These are phyloP conservation scores for Tridacna crocea DNA, from an alignment of 2,888 invertebrate species.

Conservation along the genomic window DNA sequence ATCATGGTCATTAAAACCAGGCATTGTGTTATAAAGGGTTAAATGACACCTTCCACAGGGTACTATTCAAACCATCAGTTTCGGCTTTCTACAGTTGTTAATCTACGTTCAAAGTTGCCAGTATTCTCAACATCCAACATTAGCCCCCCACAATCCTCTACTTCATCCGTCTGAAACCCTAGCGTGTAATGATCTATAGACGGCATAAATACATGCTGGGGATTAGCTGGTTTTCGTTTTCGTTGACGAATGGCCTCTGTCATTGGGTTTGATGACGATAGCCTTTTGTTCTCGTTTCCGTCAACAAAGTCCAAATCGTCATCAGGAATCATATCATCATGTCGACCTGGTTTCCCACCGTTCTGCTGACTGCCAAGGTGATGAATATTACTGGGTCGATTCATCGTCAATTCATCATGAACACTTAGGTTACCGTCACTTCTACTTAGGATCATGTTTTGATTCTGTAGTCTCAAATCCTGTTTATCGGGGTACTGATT, in stretches of 20 bases:
- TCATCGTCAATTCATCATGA: constrained; percentile 37
- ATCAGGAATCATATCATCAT: constrained; percentile 45
- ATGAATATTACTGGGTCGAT: constrained; percentile 27
- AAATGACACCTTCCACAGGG: too few relatives aligned
- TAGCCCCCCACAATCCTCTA: constrained; percentile 51
- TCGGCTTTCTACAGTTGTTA: constrained; percentile 23
- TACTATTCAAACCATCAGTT: neutral
- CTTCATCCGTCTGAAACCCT: constrained; percentile 59
- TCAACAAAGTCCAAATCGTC: constrained; percentile 49
- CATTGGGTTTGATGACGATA: constrained; percentile 41
- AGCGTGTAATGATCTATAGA: constrained; percentile 60
- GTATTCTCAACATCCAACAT: constrained; percentile 43
- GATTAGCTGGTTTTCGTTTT: constrained; percentile 63
- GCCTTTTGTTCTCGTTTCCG: constrained; percentile 40
- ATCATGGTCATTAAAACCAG: too few relatives aligned
- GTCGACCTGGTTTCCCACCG: constrained; percentile 47
- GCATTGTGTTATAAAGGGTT: too few relatives aligned
- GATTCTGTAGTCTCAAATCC: constrained; percentile 38
- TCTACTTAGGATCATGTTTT: constrained; percentile 36
- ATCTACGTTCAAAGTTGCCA: constrained; percentile 33
- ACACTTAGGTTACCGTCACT: constrained; percentile 30
- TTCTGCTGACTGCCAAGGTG: constrained; percentile 38
- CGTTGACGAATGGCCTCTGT: constrained; percentile 57
- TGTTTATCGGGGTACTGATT: constrained; percentile 45
- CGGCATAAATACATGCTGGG: constrained; percentile 64